Conservation (phyloP, 2,113 vertebrate genomes). For the Amphiprion ocellaris region DNA sequence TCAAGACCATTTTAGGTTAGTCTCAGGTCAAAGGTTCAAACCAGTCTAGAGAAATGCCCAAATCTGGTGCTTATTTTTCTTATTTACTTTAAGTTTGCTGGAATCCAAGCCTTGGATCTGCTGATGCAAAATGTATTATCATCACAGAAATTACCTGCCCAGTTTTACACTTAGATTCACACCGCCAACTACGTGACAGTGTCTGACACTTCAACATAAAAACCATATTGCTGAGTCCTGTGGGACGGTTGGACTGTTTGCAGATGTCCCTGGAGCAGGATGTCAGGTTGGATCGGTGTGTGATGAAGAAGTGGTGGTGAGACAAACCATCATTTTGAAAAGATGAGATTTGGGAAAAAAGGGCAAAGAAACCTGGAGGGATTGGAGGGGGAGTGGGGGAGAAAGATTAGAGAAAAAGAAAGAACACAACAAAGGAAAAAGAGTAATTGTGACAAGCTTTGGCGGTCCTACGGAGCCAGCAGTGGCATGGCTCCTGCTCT, state of each 20-base stretch:
- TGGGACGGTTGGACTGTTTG: slow-evolving; percentile 34
- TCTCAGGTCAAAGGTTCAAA: background rate
- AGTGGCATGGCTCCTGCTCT: slow-evolving; percentile 56
- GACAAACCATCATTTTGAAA: slow-evolving; percentile 10
- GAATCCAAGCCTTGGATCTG: background rate
- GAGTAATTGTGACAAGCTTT: slow-evolving; percentile 56
- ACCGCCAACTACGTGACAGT: background rate
- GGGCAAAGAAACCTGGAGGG: background rate
- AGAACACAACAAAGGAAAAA: slow-evolving; percentile 35
- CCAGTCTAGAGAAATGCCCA: too few relatives aligned
- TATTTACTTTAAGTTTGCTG: too few relatives aligned
- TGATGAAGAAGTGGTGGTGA: background rate
- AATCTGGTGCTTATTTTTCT: too few relatives aligned
- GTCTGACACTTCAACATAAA: background rate
- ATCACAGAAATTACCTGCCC: slow-evolving; percentile 20
- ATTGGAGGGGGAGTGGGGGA: background rate
- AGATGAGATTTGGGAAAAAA: slow-evolving; percentile 27
- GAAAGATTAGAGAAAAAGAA: slow-evolving; percentile 17
- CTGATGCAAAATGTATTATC: background rate
- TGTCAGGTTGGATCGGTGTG: background rate
- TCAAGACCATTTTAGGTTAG: too few relatives aligned
- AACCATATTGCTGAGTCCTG: slow-evolving; percentile 22
- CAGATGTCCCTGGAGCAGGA: slow-evolving; percentile 18
- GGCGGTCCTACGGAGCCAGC: slow-evolving; percentile 40
- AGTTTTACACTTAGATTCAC: slow-evolving; percentile 22